Evolutionary conservation across 2,797 vertebrate genomes (phyloP).

Genomic region (Manis javanica): DNA sequence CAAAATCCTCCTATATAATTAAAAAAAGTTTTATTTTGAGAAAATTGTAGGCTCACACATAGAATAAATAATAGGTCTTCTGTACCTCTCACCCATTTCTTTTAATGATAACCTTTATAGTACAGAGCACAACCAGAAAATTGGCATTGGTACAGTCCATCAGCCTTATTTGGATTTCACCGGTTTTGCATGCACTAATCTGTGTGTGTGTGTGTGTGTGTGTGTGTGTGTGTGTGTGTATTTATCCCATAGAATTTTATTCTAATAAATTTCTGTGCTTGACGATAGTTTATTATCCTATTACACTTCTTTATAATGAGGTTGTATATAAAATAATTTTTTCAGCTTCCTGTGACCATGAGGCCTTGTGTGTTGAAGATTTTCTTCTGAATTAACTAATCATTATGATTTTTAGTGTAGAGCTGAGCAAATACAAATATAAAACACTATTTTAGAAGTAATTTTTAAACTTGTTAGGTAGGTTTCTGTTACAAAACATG

Average conservation of each 20-base stretch:
- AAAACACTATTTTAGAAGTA: background rate
- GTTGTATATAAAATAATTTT: background rate
- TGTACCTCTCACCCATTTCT: background rate
- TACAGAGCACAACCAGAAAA: background rate
- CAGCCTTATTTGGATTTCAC: background rate
- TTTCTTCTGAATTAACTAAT: slow-evolving; percentile 17
- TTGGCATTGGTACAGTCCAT: background rate
- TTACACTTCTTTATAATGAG: background rate
- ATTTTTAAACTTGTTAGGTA: background rate
- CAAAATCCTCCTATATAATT: background rate
- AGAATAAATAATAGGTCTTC: background rate
- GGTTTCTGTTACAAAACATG: background rate
- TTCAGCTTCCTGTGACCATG: background rate
- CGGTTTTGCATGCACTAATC: background rate
- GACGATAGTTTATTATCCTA: background rate
- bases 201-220: background rate
- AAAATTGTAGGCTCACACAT: background rate
- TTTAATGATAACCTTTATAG: background rate
- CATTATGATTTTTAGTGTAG: background rate
- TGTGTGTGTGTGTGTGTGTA: background rate
- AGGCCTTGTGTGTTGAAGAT: background rate
- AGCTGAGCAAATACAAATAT: slow-evolving; percentile 14
- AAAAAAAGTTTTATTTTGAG: slow-evolving; percentile 27
- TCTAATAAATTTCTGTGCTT: background rate
- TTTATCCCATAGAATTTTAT: background rate